Base-by-base conservation (phyloP, 2,113 vertebrate species). In the Cololabis saira region DNA sequence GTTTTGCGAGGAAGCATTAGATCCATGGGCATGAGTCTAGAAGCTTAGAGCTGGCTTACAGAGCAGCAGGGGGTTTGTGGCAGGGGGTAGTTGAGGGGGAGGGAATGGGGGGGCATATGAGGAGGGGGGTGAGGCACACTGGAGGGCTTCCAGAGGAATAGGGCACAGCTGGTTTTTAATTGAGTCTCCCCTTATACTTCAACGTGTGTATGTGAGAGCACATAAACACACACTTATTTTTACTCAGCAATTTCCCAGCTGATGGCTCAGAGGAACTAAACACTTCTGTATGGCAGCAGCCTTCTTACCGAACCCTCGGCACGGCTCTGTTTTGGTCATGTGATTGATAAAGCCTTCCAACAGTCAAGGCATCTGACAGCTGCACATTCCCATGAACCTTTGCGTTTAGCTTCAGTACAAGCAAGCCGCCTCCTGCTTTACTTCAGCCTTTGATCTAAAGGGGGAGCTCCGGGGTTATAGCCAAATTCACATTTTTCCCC, bases 91-190 rank as follows among this genome's bases (percentile, higher is more conserved):
- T 49, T 15, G 76, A 56, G 71, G 21, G 59, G 78, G 73, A 63
- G 44, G 65, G 58, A 57, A 50, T 49, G 75, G 74, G 69, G 68
- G 79, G 65, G 73, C 63, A 74, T 65, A 76, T 72, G 80, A 64
- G 55, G 44, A 56, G 67, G 65, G 61, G 73, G 67, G 41, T 56
- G 80, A 63, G 76, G 68, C 67, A 76, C 40, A 83, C 85, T 88
- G 79, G 74, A 87, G 87, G 85, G 82, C 84, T 81, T 85, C 77
- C 77, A 82, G 77, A 88, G 76, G 80, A 85, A 90, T 74, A 85
- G 64, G 67, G 85, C 91, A 90, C 93, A 94, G 92, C 91, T 94
- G 91, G 87, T 89, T 92, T 89, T 91, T 93, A 94, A 93, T 92
- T 92, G 91, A 92, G 90, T 82, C 78, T 61, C 79, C 83, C 83